Evolutionary conservation across 2,888 invertebrate species (phyloP), one percentile per base, ranked within the genome.

Genomic region (Xestia sexstrigata): DNA sequence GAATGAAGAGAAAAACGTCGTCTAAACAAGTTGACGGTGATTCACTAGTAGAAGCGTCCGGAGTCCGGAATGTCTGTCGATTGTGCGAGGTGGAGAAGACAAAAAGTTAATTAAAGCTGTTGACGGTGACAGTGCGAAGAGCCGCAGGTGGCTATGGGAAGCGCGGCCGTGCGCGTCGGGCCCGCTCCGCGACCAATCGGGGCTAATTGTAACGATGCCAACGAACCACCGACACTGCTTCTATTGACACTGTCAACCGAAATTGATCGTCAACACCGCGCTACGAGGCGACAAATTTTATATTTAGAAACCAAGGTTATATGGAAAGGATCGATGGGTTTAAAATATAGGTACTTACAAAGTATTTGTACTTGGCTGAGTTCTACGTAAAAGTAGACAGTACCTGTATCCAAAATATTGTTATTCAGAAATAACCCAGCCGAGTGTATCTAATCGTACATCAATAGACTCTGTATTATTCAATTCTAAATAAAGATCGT

Each of bases 161-260:
- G 96, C 92, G 92, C 96, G 94, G 93, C 95, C 96, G 96, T 96
- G 96, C 96, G 96, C 96, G 91, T 94, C 96, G 93, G 91, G 90
- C 90, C 90, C 90, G 91, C 93, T 92, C 94, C 96, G 95, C 90
- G 93, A 94, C 96, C 93, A 96, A 96, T 96, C 95, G 95, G 91
- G 89, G 92, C 96, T 96, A 96, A 96, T 96, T 96, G 95, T 95
- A 90, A 89, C 87, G 89, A 89, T 92, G 89, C 91, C 90, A 91
- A 89, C 90, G 89, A 91, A 90, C 89, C 89, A 84, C 80, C 84
- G 80, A 83, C 82, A 86, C 82, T 83, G 84, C 78, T 87, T 87
- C 86, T 87, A 88, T 87, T 89, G 87, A 88, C 87, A 84, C 84
- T 85, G 77, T 78, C 84, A 84, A 86, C 74, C 72, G 39, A 84